Evolutionary conservation across 2,113 vertebrate species (phyloP).

Genomic region (Melanostigma gelatinosum): DNA sequence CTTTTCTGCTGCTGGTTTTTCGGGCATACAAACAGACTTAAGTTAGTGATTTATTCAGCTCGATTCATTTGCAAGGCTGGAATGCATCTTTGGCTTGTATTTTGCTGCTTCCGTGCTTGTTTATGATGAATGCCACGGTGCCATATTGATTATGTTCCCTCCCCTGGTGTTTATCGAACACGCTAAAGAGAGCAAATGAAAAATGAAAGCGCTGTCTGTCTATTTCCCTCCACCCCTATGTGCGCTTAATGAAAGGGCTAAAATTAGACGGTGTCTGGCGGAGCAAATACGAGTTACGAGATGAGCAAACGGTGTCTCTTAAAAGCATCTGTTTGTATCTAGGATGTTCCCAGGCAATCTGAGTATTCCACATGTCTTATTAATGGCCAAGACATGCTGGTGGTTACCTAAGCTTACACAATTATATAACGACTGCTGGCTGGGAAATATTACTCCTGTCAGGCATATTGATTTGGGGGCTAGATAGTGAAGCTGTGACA

Average conservation of each 20-base stretch:
- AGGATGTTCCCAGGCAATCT: constrained; percentile 43
- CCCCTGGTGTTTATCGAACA: constrained; percentile 73
- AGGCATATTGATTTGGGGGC: constrained; percentile 53
- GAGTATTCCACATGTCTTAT: constrained; percentile 50
- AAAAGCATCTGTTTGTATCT: constrained; percentile 71
- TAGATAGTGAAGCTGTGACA: constrained; percentile 54
- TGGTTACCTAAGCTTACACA: constrained; percentile 51
- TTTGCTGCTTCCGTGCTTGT: constrained; percentile 59
- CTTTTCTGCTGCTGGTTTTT: constrained; percentile 39
- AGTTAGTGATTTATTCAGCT: constrained; percentile 70
- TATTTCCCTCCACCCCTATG: constrained; percentile 43
- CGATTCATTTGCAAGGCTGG: constrained; percentile 45
- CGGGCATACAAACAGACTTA: constrained; percentile 56
- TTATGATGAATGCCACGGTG: constrained; percentile 79
- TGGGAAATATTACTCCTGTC: constrained; percentile 55
- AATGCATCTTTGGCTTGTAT: constrained; percentile 47
- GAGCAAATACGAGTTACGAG: constrained; percentile 43
- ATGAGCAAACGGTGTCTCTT: constrained; percentile 45
- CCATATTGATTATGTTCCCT: constrained; percentile 78
- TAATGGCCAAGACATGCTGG: constrained; percentile 53
- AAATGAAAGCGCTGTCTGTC: constrained; percentile 74
- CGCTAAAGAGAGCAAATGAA: constrained; percentile 79
- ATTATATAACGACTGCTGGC: constrained; percentile 45
- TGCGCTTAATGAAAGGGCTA: constrained; percentile 74
- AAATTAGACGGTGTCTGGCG: constrained; percentile 70